phyloP scores from a whole-genome alignment of 2,797 vertebrate genomes.

The Parotocinclus haroldoi region DNA sequence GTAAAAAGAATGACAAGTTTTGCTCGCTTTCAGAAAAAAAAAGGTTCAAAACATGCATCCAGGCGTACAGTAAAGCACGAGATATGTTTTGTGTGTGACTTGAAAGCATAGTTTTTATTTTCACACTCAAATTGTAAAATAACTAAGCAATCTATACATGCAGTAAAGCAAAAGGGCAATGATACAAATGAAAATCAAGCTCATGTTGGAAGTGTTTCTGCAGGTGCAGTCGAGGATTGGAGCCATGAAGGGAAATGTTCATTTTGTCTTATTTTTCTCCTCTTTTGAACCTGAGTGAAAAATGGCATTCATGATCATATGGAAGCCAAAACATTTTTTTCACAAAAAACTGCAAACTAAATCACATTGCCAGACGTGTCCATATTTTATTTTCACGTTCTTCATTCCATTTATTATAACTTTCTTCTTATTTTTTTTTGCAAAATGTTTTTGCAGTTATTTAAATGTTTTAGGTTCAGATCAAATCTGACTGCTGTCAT shows the following conservation, averaged over 20 bases:
- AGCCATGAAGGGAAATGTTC: not conserved
- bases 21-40: not conserved
- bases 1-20: constrained; percentile 3
- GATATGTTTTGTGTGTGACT: not conserved
- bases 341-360: no score
- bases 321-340: no score
- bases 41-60: no score
- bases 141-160: constrained; percentile 7
- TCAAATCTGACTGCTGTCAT: no score
- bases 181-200: constrained; percentile 24
- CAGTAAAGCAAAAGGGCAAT: constrained; percentile 2
- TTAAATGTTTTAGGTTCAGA: no score
- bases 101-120: not conserved
- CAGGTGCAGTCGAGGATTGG: no score
- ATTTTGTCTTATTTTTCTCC: not conserved
- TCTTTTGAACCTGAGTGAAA: constrained; percentile 24
- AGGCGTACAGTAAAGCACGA: constrained; percentile 8
- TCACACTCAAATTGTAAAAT: constrained; percentile 15
- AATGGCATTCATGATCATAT: not conserved
- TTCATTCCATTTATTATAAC: no score
- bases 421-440: no score
- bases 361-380: no score
- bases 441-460: no score
- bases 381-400: no score
- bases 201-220: not conserved